Percentiles rank a stretch among this genome's conserved stretches.
phyloP scores from a whole-genome alignment of 2,113 vertebrate species.

The Conger conger region DNA sequence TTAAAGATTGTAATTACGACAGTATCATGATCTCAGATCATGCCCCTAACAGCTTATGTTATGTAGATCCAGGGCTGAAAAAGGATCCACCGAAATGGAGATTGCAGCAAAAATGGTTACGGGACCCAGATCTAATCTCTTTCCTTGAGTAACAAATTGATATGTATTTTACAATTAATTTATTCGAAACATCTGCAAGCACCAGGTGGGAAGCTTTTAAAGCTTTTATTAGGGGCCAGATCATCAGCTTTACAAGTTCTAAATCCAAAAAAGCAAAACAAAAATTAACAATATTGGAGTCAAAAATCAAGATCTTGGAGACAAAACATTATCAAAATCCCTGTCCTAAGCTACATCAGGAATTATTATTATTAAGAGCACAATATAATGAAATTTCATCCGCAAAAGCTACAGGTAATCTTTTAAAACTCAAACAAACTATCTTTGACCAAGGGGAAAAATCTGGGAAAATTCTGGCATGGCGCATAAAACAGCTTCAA shows the following conservation, averaged over 20 bases:
- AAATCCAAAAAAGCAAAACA: neutral
- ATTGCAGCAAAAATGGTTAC: neutral
- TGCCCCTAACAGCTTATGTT: neutral
- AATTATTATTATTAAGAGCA: too few species aligned
- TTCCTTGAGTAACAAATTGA: neutral
- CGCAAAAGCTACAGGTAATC: too few species aligned
- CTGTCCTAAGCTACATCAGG: too few species aligned
- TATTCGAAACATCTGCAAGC: neutral
- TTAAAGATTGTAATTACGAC: neutral
- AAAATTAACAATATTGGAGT: neutral
- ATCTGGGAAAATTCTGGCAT: too few species aligned
- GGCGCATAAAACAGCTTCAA: too few species aligned
- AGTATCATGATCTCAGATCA: neutral
- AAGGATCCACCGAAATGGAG: neutral
- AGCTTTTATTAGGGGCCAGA: slow-evolving; percentile 5
- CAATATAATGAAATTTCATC: too few species aligned
- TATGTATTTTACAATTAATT: neutral
- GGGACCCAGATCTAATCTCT: neutral
- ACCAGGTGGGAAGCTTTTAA: slow-evolving; percentile 7
- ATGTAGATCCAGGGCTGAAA: neutral
- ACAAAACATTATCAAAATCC: neutral
- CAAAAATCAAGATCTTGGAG: neutral
- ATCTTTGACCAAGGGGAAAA: too few species aligned
- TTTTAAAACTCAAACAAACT: too few species aligned
- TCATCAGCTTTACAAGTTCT: neutral